A percentile compares a stretch with the other conserved stretches of the same genome.
phyloP scores from a whole-genome alignment of 1,140 invertebrate genomes.

The Diachasma alloeum region DNA sequence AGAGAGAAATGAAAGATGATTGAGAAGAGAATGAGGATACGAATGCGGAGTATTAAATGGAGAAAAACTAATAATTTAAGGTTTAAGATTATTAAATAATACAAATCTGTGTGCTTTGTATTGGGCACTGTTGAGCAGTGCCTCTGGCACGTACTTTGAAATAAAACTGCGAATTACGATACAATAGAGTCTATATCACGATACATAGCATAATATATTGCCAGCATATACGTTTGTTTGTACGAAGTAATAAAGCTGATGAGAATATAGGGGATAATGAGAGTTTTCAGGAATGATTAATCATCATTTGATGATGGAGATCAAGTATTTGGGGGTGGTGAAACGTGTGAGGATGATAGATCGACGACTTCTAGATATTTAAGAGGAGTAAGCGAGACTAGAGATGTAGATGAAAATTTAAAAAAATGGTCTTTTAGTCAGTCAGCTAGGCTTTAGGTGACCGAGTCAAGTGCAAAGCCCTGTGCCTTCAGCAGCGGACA shows the following conservation, averaged over 20 bases:
- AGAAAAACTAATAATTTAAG: constrained; percentile 12
- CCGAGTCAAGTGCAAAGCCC: constrained; percentile 67
- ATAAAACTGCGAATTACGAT: constrained; percentile 57
- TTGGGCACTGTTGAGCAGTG: constrained; percentile 59
- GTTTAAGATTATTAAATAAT: constrained; percentile 23
- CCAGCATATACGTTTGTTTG: constrained; percentile 63
- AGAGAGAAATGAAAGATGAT: not conserved
- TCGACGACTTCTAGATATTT: constrained; percentile 25
- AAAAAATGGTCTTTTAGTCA: constrained; percentile 48
- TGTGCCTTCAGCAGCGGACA: constrained; percentile 67
- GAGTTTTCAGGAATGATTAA: not conserved
- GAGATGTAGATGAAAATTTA: constrained; percentile 22
- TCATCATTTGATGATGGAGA: constrained; percentile 1
- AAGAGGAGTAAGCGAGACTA: constrained; percentile 42
- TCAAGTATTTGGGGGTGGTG: constrained; percentile 19
- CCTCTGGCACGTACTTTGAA: constrained; percentile 24
- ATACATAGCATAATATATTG: constrained; percentile 64
- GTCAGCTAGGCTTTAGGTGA: constrained; percentile 62
- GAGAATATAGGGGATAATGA: constrained; percentile 18
- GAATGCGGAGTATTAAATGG: constrained; percentile 23
- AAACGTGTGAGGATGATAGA: constrained; percentile 30
- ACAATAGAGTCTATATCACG: constrained; percentile 64
- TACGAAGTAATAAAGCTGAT: constrained; percentile 38
- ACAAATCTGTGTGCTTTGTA: constrained; percentile 14
- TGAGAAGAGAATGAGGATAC: constrained; percentile 9